Conservation (phyloP, 2,888 invertebrate genomes). For the Crepidodera aurea region DNA sequence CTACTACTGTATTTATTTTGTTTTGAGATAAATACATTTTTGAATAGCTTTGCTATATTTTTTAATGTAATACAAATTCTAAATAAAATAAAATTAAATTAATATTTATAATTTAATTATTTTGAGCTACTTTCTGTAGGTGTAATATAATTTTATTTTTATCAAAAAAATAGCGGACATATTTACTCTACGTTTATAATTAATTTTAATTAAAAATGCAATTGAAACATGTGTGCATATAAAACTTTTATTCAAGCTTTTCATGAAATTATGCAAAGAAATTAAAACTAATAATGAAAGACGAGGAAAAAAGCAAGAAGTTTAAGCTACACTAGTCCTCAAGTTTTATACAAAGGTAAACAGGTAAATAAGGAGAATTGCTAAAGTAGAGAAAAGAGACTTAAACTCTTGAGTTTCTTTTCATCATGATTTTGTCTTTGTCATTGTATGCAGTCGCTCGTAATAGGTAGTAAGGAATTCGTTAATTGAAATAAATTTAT, state of each 20-base stretch:
- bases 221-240: no score
- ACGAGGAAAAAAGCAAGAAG: neutral
- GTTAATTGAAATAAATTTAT: slow-evolving; percentile 10
- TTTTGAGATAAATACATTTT: no score
- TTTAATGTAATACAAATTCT: no score
- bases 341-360: neutral
- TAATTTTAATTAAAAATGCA: no score
- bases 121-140: no score
- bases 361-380: slow-evolving; percentile 13
- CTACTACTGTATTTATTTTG: no score
- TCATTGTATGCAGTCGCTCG: neutral
- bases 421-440: slow-evolving; percentile 9
- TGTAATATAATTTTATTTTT: no score
- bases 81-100: no score
- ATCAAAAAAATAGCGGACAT: no score
- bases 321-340: neutral
- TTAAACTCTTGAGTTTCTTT: slow-evolving; percentile 7
- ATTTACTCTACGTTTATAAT: no score
- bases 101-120: no score
- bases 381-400: slow-evolving; percentile 6
- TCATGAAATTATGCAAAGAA: neutral
- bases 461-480: slow-evolving; percentile 1
- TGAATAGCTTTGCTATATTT: no score
- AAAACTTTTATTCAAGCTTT: neutral
- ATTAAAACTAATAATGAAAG: neutral